phyloP scores from a whole-genome alignment of 2,888 invertebrate genomes.

The Pegoplata infirma region DNA sequence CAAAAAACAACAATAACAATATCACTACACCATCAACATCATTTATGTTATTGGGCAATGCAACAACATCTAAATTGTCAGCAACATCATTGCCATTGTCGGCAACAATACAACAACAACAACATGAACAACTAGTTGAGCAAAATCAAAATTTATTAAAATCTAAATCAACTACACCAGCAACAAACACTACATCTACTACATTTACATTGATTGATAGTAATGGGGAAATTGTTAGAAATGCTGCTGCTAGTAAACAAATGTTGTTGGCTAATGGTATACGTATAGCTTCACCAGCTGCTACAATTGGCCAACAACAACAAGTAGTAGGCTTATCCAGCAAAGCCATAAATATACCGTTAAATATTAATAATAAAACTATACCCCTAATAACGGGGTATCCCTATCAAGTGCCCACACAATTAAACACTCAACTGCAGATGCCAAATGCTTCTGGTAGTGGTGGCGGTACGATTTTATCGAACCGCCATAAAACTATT shows the following conservation, averaged over 20 bases:
- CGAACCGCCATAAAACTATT: conserved; percentile 68
- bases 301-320: conserved; percentile 52
- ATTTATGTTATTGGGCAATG: conserved; percentile 63
- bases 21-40: conserved; percentile 35
- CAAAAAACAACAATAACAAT: conserved; percentile 1
- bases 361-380: conserved; percentile 47
- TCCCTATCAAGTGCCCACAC: conserved; percentile 45
- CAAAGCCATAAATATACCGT: conserved; percentile 63
- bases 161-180: not conserved
- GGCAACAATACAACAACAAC: conserved; percentile 42
- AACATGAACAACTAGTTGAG: conserved; percentile 32
- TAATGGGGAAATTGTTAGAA: conserved; percentile 53
- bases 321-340: conserved; percentile 48
- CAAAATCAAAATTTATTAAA: not conserved
- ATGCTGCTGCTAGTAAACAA: conserved; percentile 63
- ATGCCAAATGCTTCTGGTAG: conserved; percentile 4
- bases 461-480: conserved; percentile 36
- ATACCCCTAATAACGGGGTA: conserved; percentile 39
- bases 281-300: conserved; percentile 65
- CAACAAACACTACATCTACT: conserved; percentile 8
- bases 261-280: conserved; percentile 66
- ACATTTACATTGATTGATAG: conserved; percentile 52
- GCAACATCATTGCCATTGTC: conserved; percentile 58
- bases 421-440: conserved; percentile 34
- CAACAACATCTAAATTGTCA: conserved; percentile 47